These are phyloP conservation scores for Ceraclea dissimilis DNA, from an alignment of 2,888 invertebrate genomes.

Conservation along the genomic window DNA sequence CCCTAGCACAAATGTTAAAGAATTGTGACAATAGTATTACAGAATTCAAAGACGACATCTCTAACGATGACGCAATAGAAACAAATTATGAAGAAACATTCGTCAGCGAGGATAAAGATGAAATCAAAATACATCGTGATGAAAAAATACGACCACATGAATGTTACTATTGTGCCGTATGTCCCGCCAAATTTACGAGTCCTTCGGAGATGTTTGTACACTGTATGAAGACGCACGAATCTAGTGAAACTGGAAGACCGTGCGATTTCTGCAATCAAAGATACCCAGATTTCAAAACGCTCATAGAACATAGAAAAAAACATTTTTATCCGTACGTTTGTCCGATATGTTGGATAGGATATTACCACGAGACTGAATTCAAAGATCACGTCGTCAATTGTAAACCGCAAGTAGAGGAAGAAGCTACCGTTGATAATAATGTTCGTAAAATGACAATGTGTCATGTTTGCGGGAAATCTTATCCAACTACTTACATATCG, in stretches of 20 bases:
- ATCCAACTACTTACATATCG: conserved; percentile 42
- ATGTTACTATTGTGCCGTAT: conserved; percentile 18
- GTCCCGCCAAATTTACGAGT: conserved; percentile 11
- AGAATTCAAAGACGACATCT: no score
- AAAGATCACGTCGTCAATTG: conserved; percentile 34
- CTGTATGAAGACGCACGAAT: conserved; percentile 36
- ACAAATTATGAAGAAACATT: neutral
- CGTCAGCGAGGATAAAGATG: neutral
- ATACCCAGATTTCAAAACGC: conserved; percentile 41
- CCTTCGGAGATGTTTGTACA: conserved; percentile 35
- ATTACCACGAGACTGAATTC: conserved; percentile 33
- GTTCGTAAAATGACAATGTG: conserved; percentile 25
- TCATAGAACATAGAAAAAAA: conserved; percentile 40
- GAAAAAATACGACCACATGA: neutral
- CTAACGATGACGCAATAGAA: no score
- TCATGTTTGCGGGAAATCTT: conserved; percentile 47
- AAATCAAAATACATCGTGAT: neutral
- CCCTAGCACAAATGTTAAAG: neutral
- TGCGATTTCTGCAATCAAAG: conserved; percentile 45
- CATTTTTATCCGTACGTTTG: conserved; percentile 42
- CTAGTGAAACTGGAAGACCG: conserved; percentile 33
- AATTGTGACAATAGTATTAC: neutral
- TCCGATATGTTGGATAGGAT: conserved; percentile 45
- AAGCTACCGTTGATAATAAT: neutral
- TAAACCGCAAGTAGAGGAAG: conserved; percentile 9